Base-by-base conservation (phyloP, 2,797 vertebrate genomes). In the Xenops minutus region DNA sequence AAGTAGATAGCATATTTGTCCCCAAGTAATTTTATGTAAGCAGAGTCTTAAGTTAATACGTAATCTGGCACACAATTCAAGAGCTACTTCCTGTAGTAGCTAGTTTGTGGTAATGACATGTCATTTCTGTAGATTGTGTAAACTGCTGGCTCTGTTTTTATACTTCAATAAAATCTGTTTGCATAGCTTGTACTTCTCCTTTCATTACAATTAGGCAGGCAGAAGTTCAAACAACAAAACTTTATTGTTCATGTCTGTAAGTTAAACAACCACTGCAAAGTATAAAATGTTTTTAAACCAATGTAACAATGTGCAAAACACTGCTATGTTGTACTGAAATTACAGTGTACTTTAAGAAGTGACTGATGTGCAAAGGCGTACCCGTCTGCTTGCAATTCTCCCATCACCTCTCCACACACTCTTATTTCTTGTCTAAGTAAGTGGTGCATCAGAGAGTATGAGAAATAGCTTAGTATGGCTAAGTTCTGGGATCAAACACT, bases 111-210 rank as follows among this genome's bases (percentile, higher is more conserved):
- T 85, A 96, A 93, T 83, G 39, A 95, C 63, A 91, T 93, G 64
- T 93, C 81, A 94, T 89, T 93, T 94, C 91, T 95, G 84, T 61
- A 96, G 84, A 89, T 21, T 88, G 92, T 83, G 84, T 78, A 93
- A 96, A 94, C 72, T 92, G 64, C 61, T 92, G 56, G 84, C 84
- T 92, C 79, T 88, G 78, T 68, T 93, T 92, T 88, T 75, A 89
- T 77, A 91, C 81, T 91, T 96, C 91, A 93, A 72, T 92, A 95
- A 96, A 95, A 96, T 87, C 61, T 83, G 84, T 93, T 91, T 95
- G 80, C 78, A 88, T 72, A 93, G 86, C 41, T 89, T 7, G 2
- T 79, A 95, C 84, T 93, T 89, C 94, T 93, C 69, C 74, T 96
- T 95, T 94, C 89, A 82, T 64, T 74, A 91, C 74, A 89, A 87